Conservation (phyloP, 2,888 invertebrate genomes). For the Dexiosoma caninum region DNA sequence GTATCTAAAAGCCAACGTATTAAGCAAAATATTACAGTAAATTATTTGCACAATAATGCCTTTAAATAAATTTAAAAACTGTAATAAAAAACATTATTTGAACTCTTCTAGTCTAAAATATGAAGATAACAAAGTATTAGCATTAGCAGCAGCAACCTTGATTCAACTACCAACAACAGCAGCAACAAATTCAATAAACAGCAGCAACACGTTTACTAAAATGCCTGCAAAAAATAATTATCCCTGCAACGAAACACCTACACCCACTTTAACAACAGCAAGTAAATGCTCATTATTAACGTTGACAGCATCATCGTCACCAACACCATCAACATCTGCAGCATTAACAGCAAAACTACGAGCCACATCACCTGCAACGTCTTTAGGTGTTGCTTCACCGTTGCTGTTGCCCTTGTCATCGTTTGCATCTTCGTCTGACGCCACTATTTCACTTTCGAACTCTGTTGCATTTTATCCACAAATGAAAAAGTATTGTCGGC, state of each 20-base stretch:
- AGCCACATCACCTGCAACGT: not conserved
- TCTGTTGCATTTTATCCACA: constrained; percentile 71
- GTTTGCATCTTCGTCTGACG: constrained; percentile 50
- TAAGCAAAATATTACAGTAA: not conserved
- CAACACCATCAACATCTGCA: constrained; percentile 9
- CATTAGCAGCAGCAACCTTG: constrained; percentile 46
- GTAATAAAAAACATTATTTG: constrained; percentile 53
- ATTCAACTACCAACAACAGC: constrained; percentile 43
- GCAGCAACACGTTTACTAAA: constrained; percentile 37
- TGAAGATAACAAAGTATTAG: constrained; percentile 36
- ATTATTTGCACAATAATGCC: constrained; percentile 52
- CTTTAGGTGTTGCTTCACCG: constrained; percentile 6
- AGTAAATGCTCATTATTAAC: constrained; percentile 21
- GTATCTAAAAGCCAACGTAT: not conserved
- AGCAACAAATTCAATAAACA: constrained; percentile 46
- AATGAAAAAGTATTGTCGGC: constrained; percentile 66
- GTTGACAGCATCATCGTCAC: constrained; percentile 7
- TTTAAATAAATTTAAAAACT: constrained; percentile 52
- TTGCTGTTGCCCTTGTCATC: constrained; percentile 41
- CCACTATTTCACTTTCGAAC: constrained; percentile 22
- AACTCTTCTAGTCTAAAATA: constrained; percentile 43
- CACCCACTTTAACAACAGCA: constrained; percentile 2
- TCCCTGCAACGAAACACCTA: constrained; percentile 26
- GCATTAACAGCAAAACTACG: not conserved
- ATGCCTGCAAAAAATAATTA: constrained; percentile 48